phyloP scores from a whole-genome alignment of 2,113 vertebrate species.

The Synodontis membranacea region DNA sequence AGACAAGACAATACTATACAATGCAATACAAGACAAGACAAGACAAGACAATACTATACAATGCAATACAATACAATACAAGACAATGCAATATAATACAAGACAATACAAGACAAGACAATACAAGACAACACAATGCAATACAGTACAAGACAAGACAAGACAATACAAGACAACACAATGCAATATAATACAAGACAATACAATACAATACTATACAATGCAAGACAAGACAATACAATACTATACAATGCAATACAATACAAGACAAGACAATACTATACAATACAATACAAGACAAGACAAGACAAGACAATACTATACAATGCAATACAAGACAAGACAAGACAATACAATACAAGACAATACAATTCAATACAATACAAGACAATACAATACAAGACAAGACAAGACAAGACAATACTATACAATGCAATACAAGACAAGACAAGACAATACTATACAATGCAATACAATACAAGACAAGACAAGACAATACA shows the following conservation, averaged over 20 bases:
- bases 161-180: no score
- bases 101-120: no score
- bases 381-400: background rate
- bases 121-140: no score
- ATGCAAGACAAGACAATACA: background rate
- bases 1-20: background rate
- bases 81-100: background rate
- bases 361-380: no score
- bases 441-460: no score
- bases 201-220: background rate
- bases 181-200: background rate
- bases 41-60: no score
- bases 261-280: no score
- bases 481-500: no score
- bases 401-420: background rate
- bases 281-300: background rate
- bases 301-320: background rate
- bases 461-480: background rate
- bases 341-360: background rate
- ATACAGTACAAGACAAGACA: background rate
- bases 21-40: no score
- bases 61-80: background rate
- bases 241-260: no score
- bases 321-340: no score
- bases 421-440: no score